A percentile compares a stretch with the other conserved stretches of the same genome.
Evolutionary conservation across 2,797 vertebrate genomes (phyloP).

Genomic region (Oreonectes daqikongensis): DNA sequence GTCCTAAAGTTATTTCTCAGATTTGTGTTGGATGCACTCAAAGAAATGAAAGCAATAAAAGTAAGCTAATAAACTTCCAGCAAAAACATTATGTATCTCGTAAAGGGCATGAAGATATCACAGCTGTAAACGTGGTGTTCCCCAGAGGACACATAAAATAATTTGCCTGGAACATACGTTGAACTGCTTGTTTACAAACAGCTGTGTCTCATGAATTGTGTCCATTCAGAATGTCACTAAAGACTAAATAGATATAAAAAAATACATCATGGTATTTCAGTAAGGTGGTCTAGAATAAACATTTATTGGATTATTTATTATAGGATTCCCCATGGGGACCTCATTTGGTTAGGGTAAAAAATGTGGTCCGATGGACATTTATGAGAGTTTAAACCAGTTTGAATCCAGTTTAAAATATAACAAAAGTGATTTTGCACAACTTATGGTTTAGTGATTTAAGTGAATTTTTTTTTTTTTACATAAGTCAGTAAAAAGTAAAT

Average conservation of each 20-base stretch:
- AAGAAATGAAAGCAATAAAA: conserved; percentile 3
- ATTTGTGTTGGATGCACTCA: neutral
- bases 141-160: conserved; percentile 20
- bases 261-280: neutral
- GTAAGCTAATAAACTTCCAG: conserved; percentile 23
- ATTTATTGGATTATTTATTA: neutral
- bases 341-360: neutral
- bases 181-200: conserved; percentile 42
- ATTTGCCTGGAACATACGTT: conserved; percentile 16
- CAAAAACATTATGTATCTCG: neutral
- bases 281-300: neutral
- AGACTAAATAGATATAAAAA: neutral
- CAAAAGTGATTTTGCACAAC: too few species aligned
- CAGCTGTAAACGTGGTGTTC: conserved; percentile 6
- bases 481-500: too few species aligned
- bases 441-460: too few species aligned
- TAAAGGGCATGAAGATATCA: neutral
- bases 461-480: too few species aligned
- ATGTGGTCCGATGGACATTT: too few species aligned
- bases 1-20: neutral
- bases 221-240: conserved; percentile 2
- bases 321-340: neutral
- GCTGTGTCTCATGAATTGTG: conserved; percentile 10
- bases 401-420: too few species aligned
- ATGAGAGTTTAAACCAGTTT: too few species aligned